A percentile compares a stretch with the other conserved stretches of the same genome.
Evolutionary conservation across 1,140 invertebrate genomes (phyloP).

Genomic region (Philaenus spumarius): DNA sequence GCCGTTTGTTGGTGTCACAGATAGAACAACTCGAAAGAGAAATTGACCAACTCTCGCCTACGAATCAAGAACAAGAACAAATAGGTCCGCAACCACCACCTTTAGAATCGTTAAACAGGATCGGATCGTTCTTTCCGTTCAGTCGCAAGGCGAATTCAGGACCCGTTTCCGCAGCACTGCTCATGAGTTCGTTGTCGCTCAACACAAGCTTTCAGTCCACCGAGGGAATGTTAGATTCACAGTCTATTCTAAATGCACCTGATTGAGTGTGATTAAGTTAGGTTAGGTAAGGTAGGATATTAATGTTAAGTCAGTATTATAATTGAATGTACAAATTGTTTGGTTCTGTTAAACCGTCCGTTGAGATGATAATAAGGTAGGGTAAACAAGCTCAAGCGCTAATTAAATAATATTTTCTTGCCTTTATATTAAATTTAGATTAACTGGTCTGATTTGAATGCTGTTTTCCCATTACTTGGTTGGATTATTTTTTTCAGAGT

Average conservation of each 20-base stretch:
- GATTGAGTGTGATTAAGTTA: slow-evolving; percentile 33
- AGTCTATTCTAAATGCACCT: slow-evolving; percentile 70
- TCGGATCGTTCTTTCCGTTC: slow-evolving; percentile 34
- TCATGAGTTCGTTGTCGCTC: slow-evolving; percentile 29
- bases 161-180: slow-evolving; percentile 20
- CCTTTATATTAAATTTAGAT: too few species aligned
- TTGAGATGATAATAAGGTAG: too few species aligned
- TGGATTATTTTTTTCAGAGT: too few species aligned
- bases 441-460: too few species aligned
- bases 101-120: slow-evolving; percentile 14
- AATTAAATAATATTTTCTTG: too few species aligned
- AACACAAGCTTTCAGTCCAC: slow-evolving; percentile 35
- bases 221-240: slow-evolving; percentile 58
- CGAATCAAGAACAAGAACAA: neutral
- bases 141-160: slow-evolving; percentile 20
- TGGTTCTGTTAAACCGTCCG: too few species aligned
- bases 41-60: neutral
- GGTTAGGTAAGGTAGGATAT: too few species aligned
- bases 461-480: too few species aligned
- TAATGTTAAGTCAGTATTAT: too few species aligned
- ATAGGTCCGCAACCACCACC: neutral
- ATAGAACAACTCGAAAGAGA: slow-evolving; percentile 7
- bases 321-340: too few species aligned
- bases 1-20: slow-evolving; percentile 13
- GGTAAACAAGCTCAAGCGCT: too few species aligned